Percentiles rank a stretch among this genome's conserved stretches.
phyloP scores from a whole-genome alignment of 2,888 invertebrate genomes.

The Rhagonycha fulva region DNA sequence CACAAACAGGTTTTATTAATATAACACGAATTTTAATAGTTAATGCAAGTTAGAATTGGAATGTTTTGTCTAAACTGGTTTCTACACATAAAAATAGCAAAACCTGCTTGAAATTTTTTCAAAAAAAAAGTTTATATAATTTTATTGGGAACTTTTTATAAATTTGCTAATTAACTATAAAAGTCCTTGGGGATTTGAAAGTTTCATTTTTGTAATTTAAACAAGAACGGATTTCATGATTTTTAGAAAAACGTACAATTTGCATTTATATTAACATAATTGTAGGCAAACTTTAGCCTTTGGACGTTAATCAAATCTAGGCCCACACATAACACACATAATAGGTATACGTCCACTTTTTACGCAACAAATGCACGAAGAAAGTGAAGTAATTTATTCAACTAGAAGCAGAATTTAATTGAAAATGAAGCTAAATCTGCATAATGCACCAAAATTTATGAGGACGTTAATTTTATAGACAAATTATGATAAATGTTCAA shows the following conservation, averaged over 20 bases:
- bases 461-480: not conserved
- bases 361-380: not conserved
- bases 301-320: not conserved
- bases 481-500: not conserved
- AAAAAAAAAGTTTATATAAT: constrained; percentile 1
- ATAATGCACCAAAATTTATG: not conserved
- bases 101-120: not conserved
- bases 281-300: not conserved
- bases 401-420: not conserved
- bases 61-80: constrained; percentile 2
- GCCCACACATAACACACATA: not conserved
- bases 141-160: not conserved
- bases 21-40: not conserved
- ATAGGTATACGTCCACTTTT: not conserved
- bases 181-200: not conserved
- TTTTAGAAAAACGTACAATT: not conserved
- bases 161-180: not conserved
- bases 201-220: not conserved
- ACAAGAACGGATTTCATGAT: not conserved
- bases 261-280: not conserved
- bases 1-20: not conserved
- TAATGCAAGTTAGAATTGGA: not conserved
- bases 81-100: not conserved
- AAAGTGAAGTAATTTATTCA: not conserved
- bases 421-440: not conserved